Conservation (phyloP, 2,797 vertebrate species). For the Pitangus sulphuratus region DNA sequence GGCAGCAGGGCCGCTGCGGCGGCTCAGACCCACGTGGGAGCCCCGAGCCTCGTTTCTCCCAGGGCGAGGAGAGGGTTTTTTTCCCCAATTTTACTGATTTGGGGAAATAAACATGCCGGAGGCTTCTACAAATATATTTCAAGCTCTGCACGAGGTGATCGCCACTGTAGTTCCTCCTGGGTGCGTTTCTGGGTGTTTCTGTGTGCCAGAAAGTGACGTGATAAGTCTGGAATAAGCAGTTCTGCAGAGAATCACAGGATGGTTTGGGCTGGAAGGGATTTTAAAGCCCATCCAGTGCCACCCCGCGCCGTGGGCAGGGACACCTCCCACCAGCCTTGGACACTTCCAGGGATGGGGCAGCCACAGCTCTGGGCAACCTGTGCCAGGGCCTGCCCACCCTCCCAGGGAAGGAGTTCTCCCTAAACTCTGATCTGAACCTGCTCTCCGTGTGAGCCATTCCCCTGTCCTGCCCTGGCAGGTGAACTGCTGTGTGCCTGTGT, state of each 20-base stretch:
- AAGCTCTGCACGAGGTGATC: background rate
- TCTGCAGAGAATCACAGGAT: background rate
- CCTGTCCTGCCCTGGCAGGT: background rate
- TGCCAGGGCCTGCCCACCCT: background rate
- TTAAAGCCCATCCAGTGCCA: fast-evolving
- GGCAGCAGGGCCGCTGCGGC: background rate
- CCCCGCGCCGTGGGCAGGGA: background rate
- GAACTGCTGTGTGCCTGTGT: background rate
- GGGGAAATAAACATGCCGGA: background rate
- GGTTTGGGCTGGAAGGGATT: background rate
- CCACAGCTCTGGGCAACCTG: background rate
- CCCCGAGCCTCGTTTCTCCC: fast-evolving
- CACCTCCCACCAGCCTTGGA: fast-evolving
- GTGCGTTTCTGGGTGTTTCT: background rate
- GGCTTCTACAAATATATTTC: fast-evolving
- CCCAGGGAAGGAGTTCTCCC: background rate
- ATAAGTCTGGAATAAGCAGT: background rate
- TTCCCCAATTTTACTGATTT: background rate
- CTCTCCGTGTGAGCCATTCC: background rate
- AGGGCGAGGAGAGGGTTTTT: fast-evolving
- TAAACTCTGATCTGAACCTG: fast-evolving
- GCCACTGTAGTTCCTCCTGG: background rate
- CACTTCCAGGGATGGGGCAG: background rate
- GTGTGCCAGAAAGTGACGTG: fast-evolving
- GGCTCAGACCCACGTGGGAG: background rate